phyloP scores from a whole-genome alignment of 2,113 vertebrate species.

The Triplophysa rosa region DNA sequence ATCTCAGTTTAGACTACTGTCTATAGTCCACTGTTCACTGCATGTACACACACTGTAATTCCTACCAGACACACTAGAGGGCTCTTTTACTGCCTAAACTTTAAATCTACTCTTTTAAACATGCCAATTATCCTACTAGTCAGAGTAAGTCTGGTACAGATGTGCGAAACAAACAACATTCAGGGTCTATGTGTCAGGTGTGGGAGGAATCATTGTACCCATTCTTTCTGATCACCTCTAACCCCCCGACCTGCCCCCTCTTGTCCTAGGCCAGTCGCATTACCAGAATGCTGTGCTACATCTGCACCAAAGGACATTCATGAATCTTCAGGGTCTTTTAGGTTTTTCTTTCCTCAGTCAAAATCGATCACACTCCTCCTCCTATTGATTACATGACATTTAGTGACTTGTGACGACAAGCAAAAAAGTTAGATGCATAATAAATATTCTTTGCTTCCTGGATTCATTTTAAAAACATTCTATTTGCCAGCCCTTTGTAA shows the following conservation, averaged over 20 bases:
- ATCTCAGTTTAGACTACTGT: constrained; percentile 64
- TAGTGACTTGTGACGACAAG: constrained; percentile 52
- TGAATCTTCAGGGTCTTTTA: constrained; percentile 38
- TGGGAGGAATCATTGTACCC: constrained; percentile 19
- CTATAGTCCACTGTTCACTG: constrained; percentile 66
- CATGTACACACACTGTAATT: constrained; percentile 59
- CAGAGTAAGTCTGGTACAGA: constrained; percentile 54
- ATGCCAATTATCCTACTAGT: constrained; percentile 62
- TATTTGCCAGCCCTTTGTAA: constrained; percentile 70
- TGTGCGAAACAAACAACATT: constrained; percentile 51
- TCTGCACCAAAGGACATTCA: constrained; percentile 25
- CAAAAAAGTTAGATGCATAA: constrained; percentile 65
- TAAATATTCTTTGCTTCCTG: constrained; percentile 62
- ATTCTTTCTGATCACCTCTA: constrained; percentile 21
- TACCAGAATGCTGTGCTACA: constrained; percentile 22
- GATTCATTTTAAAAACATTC: constrained; percentile 73
- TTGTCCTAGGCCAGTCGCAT: constrained; percentile 27
- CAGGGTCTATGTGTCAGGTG: constrained; percentile 56
- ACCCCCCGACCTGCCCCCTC: constrained; percentile 1
- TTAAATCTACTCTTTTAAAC: constrained; percentile 51
- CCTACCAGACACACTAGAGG: constrained; percentile 35
- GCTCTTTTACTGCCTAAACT: constrained; percentile 22
- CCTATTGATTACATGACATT: constrained; percentile 8
- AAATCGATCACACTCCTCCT: constrained; percentile 25
- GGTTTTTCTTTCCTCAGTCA: not conserved